These are phyloP conservation scores for Climacteris rufus DNA, from an alignment of 2,113 vertebrate species.

Conservation along the genomic window DNA sequence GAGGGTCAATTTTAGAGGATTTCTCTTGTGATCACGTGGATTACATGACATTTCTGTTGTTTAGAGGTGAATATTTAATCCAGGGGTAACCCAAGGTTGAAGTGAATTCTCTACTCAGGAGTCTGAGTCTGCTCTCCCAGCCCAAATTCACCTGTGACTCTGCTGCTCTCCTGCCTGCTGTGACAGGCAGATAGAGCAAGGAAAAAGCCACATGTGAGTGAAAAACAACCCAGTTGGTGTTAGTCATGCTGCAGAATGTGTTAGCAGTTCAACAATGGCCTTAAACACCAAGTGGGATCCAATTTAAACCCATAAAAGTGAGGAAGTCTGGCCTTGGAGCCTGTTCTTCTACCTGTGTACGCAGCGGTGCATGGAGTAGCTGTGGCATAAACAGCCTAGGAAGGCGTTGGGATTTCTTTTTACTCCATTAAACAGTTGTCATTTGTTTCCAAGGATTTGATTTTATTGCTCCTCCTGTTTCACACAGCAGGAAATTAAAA, in stretches of 20 bases:
- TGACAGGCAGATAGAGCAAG: not conserved
- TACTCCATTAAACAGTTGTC: not conserved
- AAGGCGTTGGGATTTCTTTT: not conserved
- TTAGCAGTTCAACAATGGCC: not conserved
- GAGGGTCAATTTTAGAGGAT: not conserved
- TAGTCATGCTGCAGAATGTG: not conserved
- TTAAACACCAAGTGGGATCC: slow-evolving; percentile 30
- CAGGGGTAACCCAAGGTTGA: not conserved
- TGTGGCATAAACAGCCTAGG: not conserved
- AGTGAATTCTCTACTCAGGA: not conserved
- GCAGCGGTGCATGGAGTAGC: not conserved
- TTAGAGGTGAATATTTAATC: not conserved
- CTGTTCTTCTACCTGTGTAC: not conserved
- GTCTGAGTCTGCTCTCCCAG: too few species aligned
- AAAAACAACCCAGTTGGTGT: not conserved
- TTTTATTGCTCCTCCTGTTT: slow-evolving; percentile 12
- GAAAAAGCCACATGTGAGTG: not conserved
- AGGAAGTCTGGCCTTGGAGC: slow-evolving; percentile 9
- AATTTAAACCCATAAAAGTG: slow-evolving; percentile 34
- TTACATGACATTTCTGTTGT: not conserved
- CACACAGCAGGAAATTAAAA: not conserved
- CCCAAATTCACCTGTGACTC: not conserved
- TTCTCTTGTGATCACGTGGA: not conserved
- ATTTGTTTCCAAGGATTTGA: not conserved
- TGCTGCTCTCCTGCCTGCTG: not conserved